Evolutionary conservation across 1,140 invertebrate species (phyloP).

Genomic region (Aradophagus sp.): DNA sequence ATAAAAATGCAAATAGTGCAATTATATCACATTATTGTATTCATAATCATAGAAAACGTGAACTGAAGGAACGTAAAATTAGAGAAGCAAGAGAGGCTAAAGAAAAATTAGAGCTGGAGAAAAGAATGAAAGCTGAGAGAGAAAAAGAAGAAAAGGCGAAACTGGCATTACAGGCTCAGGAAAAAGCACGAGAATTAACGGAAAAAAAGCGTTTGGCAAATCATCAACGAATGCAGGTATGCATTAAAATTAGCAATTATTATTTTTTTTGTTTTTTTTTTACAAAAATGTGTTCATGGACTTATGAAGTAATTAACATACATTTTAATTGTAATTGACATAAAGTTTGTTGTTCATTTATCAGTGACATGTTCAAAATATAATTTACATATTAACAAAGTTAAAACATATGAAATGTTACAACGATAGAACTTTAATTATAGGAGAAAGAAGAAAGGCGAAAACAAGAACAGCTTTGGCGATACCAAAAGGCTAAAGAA

Average conservation of each 20-base stretch:
- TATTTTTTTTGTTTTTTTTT: too few species aligned
- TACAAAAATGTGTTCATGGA: too few species aligned
- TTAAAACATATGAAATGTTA: too few species aligned
- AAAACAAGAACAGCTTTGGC: conserved; percentile 69
- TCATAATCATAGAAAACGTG: conserved; percentile 69
- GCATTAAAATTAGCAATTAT: too few species aligned
- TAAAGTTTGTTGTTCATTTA: too few species aligned
- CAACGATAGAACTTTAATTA: conserved; percentile 4
- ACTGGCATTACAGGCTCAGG: conserved; percentile 60
- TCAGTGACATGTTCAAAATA: too few species aligned
- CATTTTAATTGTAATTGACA: conserved; percentile 4
- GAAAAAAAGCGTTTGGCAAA: conserved; percentile 66
- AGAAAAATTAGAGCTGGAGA: conserved; percentile 71
- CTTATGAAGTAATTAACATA: background rate
- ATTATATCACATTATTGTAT: conserved; percentile 1
- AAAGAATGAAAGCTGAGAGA: conserved; percentile 68
- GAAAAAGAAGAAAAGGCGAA: conserved; percentile 72
- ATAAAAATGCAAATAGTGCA: background rate
- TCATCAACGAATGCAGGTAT: conserved; percentile 63
- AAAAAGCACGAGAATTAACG: conserved; percentile 66
- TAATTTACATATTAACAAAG: too few species aligned
- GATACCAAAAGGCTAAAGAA: conserved; percentile 70
- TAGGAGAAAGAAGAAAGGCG: conserved; percentile 75
- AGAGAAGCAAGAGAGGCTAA: conserved; percentile 76
- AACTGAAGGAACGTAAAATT: conserved; percentile 78